Evolutionary conservation across 2,888 invertebrate species (phyloP).

Genomic region (Tipula helvola): DNA sequence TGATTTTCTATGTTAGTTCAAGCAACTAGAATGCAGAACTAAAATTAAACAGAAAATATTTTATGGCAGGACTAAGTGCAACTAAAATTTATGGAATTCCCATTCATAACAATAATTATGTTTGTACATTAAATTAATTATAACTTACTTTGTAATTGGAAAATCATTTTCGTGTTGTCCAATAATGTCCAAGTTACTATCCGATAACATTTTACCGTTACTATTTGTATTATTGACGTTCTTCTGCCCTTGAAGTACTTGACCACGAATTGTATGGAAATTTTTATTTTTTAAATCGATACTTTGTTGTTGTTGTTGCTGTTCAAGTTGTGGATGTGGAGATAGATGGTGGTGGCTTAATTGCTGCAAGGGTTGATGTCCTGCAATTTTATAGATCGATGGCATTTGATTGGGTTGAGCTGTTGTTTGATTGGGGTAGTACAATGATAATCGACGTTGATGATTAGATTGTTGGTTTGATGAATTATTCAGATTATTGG

Average conservation of each 20-base stretch:
- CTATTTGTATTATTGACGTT: not conserved
- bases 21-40: not conserved
- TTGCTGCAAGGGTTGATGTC: not conserved
- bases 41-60: no score
- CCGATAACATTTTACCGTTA: not conserved
- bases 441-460: not conserved
- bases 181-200: not conserved
- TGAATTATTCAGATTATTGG: not conserved
- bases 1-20: not conserved
- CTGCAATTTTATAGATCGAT: not conserved
- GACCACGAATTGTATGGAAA: slow-evolving; percentile 1
- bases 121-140: not conserved
- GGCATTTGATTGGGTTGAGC: not conserved
- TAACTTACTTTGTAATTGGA: not conserved
- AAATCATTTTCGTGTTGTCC: not conserved
- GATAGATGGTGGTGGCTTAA: not conserved
- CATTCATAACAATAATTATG: not conserved
- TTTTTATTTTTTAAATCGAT: not conserved
- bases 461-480: not conserved
- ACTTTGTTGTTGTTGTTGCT: not conserved
- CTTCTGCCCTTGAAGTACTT: not conserved
- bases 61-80: no score
- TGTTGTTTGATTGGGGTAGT: not conserved
- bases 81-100: not conserved
- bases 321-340: not conserved